Evolutionary conservation across 2,797 vertebrate species (phyloP), one percentile per base, ranked within the genome.

Genomic region (Molossus alvarezi): DNA sequence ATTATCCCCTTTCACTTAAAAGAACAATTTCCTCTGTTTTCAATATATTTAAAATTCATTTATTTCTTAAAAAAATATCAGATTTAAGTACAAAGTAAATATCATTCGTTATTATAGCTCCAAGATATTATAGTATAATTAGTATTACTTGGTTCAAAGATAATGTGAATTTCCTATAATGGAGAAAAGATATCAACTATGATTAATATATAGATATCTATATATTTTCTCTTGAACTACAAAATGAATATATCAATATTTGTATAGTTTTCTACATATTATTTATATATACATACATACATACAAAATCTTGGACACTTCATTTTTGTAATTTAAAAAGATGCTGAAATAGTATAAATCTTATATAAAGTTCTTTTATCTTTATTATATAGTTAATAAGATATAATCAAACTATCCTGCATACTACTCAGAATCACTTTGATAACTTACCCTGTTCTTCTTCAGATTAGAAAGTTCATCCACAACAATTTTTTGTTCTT

Each of bases 401-500:
- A 58, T 88, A 53, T 14, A 73, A 90, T 25, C 33, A 88, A 80
- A 75, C 6, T 6, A 62, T 67, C 20, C 51, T 12, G 27, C 18
- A 69, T 23, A 90, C 5, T 60, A 75, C 51, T 90, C 20, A 51
- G 15, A 97, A 94, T 84, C 95, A 76, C 82, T 62, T 1, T 87
- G 92, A 92, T 77, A 90, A 97, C 99, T 99, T 97, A 99, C 99
- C 97, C 99, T 98, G 97, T 97, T 99, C 97, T 99, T 99, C 99
- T 99, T 99, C 98, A 99, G 98, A 97, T 99, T 99, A 55, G 99
- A 99, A 73, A 99, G 99, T 93, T 99, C 99, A 98, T 99, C 99
- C 33, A 99, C 98, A 14, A 99, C 94, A 97, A 99, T 72, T 84
- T 99, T 99, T 97, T 99, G 99, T 97, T 99, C 99, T 97, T 99